Evolutionary conservation across 2,888 invertebrate species (phyloP).

Genomic region (Globia sparganii): DNA sequence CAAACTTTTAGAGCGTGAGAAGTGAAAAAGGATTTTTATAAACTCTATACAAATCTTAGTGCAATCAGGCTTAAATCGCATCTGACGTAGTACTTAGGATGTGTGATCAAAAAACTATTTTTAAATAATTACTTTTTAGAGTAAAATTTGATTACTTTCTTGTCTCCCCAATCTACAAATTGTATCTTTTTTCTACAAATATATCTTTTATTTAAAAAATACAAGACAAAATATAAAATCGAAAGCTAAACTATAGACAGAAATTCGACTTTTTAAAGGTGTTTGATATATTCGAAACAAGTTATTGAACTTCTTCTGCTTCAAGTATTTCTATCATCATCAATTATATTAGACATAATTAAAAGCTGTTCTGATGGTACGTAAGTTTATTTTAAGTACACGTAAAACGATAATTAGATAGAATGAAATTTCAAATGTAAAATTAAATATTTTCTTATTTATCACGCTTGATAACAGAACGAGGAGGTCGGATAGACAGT

Average conservation of each 20-base stretch:
- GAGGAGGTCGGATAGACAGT: too few species aligned
- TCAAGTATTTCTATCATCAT: conserved; percentile 18
- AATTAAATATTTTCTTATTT: neutral
- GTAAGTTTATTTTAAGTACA: neutral
- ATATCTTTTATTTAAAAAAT: conserved; percentile 25
- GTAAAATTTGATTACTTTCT: conserved; percentile 18
- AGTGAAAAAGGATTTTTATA: neutral
- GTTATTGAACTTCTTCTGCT: conserved; percentile 1
- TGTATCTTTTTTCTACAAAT: neutral
- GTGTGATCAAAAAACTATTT: conserved; percentile 15
- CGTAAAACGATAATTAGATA: neutral
- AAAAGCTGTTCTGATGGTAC: neutral
- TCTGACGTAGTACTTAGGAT: neutral
- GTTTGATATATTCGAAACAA: conserved; percentile 11
- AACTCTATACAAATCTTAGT: neutral
- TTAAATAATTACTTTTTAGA: conserved; percentile 22
- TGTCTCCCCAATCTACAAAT: neutral
- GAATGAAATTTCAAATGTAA: neutral
- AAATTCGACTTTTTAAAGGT: neutral
- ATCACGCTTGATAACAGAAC: neutral
- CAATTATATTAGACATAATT: neutral
- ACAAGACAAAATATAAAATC: conserved; percentile 7
- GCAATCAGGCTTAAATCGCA: conserved; percentile 10
- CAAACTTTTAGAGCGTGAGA: too few species aligned
- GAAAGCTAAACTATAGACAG: neutral